A percentile compares a stretch with the other conserved stretches of the same genome.
Evolutionary conservation across 2,888 invertebrate genomes (phyloP).

Genomic region (Spodoptera littoralis): DNA sequence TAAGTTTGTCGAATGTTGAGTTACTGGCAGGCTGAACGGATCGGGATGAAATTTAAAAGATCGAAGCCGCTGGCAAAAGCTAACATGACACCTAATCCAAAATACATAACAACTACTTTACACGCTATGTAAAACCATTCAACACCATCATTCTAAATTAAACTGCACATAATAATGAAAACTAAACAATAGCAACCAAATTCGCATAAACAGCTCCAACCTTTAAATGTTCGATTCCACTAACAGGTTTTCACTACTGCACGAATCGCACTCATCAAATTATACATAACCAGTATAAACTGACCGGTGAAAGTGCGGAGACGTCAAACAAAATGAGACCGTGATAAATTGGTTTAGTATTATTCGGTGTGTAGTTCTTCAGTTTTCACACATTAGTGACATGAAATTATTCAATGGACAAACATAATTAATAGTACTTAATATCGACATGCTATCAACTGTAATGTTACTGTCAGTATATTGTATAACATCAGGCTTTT

Average conservation of each 20-base stretch:
- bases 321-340: too few species aligned
- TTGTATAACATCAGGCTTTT: too few species aligned
- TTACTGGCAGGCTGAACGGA: too few species aligned
- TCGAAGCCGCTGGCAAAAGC: too few species aligned
- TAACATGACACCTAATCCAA: too few species aligned
- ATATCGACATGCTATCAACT: not conserved
- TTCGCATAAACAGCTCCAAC: slow-evolving; percentile 18
- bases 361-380: not conserved
- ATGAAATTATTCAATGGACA: slow-evolving; percentile 13
- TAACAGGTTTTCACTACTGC: slow-evolving; percentile 22
- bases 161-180: not conserved
- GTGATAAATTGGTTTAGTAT: slow-evolving; percentile 1
- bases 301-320: too few species aligned
- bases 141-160: not conserved
- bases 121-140: too few species aligned
- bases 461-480: not conserved
- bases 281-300: too few species aligned
- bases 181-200: not conserved
- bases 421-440: not conserved
- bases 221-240: slow-evolving; percentile 27
- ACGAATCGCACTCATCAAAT: slow-evolving; percentile 2
- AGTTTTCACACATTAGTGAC: slow-evolving; percentile 1
- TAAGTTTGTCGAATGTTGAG: too few species aligned
- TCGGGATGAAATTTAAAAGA: too few species aligned
- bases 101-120: too few species aligned